Evolutionary conservation across 2,797 vertebrate species (phyloP).

Genomic region (Falco columbarius): DNA sequence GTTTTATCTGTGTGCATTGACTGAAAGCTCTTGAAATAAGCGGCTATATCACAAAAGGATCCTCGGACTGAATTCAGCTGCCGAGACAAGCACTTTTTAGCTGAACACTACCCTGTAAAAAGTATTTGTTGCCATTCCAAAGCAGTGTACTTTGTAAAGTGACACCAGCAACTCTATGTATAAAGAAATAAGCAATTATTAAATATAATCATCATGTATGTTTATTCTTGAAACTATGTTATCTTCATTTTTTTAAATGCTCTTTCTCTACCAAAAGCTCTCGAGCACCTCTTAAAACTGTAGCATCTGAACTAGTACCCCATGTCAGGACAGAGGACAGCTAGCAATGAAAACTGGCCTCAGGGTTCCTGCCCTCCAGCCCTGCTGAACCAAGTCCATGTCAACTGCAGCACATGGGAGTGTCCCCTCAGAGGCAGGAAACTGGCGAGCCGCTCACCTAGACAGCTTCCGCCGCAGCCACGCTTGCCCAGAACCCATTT

Average conservation of each 20-base stretch:
- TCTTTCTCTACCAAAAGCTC: neutral
- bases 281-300: neutral
- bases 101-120: neutral
- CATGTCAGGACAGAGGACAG: no score
- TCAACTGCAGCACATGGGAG: no score
- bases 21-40: neutral
- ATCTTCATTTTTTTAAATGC: neutral
- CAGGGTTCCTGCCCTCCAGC: no score
- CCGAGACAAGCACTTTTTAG: neutral
- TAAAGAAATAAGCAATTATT: conserved; percentile 46
- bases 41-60: neutral
- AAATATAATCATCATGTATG: neutral
- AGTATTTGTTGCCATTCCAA: neutral
- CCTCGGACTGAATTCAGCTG: neutral
- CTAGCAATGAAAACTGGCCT: no score
- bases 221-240: neutral
- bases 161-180: conserved; percentile 29
- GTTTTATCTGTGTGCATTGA: neutral
- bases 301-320: no score
- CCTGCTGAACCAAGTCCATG: no score
- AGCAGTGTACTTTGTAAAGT: neutral
- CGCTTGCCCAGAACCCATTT: accelerated
- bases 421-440: no score
- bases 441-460: neutral
- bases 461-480: neutral